phyloP scores from a whole-genome alignment of 2,888 invertebrate genomes.

The Oscheius sp. region DNA sequence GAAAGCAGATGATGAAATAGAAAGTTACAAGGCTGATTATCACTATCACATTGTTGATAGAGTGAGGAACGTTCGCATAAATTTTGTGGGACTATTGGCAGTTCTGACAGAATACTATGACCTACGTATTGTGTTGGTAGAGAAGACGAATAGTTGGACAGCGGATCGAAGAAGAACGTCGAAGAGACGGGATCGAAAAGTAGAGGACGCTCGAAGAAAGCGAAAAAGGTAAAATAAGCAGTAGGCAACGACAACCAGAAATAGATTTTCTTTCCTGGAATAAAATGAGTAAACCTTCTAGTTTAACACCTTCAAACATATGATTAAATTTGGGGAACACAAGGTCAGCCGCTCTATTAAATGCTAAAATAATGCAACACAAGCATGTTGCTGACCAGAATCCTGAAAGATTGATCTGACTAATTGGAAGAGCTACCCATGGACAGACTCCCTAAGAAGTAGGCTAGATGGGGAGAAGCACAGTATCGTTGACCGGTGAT shows the following conservation, averaged over 20 bases:
- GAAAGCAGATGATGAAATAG: constrained; percentile 35
- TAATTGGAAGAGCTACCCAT: constrained; percentile 30
- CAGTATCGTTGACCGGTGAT: constrained; percentile 40
- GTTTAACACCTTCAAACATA: not conserved
- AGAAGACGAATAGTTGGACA: constrained; percentile 22
- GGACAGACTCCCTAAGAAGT: constrained; percentile 33
- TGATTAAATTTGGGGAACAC: constrained; percentile 25
- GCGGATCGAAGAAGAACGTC: constrained; percentile 42
- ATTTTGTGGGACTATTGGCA: not conserved
- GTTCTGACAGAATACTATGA: not conserved
- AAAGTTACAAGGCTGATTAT: constrained; percentile 36
- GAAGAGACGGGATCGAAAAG: constrained; percentile 37
- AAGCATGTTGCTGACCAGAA: constrained; percentile 46
- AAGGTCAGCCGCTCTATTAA: constrained; percentile 38
- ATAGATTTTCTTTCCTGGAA: not conserved
- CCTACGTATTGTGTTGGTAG: not conserved
- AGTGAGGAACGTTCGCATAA: constrained; percentile 8
- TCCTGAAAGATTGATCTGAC: constrained; percentile 19
- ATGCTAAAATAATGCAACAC: constrained; percentile 38
- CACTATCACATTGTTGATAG: constrained; percentile 39
- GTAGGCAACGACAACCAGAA: constrained; percentile 31
- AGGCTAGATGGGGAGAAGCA: constrained; percentile 34
- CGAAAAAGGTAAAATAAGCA: constrained; percentile 40
- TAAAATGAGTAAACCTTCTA: not conserved
- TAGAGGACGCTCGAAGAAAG: constrained; percentile 45